Evolutionary conservation across 1,140 invertebrate genomes (phyloP), one percentile per base, ranked within the genome.

Genomic region (Sminthurides bifidus): DNA sequence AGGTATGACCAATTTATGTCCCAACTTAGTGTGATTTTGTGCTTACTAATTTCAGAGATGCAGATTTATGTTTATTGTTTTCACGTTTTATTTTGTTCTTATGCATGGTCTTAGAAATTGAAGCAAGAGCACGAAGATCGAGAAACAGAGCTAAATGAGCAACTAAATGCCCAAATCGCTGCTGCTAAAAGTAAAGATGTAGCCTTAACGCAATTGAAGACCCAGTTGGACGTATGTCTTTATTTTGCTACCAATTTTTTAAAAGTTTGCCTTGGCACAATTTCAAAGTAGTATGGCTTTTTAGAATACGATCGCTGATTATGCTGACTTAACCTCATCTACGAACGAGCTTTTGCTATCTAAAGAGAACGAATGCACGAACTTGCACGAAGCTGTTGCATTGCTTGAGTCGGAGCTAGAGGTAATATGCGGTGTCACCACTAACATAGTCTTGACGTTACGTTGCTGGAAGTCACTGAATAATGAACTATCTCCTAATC

Each of bases 151-250:
- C 45, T 60, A 33, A 14, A 31, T 14, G 24, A 52, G 8, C 40
- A 50, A 23, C 10, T 60, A 6, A 41, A 49, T 6, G 26, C 45
- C 8, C 56, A 56, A 31, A 38, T 44, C 12, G 29, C 52, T 15
- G 29, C 43, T 33, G 52, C 41, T 33, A 33, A 41, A 35, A 24
- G 52, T 38, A 26, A 60, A 26, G 45, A 58, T 6, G 37, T 33
- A 19, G 30, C 24, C 2, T 8, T 64, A 6, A 33, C 12, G 21
- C 50, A 54, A 21, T 51, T 60, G 26, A 56, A 64, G 35, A 27
- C 27, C 21, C 51, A 64, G 56, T 49, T 64, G n/a, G 38, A 60
- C 55, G 61, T 64, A 56, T 15, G 17, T 44, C 10, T 17, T 17
- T 17, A 41, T 17, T 41, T 17, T 17, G 23, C 14, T 21, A 21